A percentile compares a stretch with the other conserved stretches of the same genome.
These are phyloP conservation scores for Calliphora vicina DNA, from an alignment of 1,140 invertebrate genomes.

Conservation along the genomic window DNA sequence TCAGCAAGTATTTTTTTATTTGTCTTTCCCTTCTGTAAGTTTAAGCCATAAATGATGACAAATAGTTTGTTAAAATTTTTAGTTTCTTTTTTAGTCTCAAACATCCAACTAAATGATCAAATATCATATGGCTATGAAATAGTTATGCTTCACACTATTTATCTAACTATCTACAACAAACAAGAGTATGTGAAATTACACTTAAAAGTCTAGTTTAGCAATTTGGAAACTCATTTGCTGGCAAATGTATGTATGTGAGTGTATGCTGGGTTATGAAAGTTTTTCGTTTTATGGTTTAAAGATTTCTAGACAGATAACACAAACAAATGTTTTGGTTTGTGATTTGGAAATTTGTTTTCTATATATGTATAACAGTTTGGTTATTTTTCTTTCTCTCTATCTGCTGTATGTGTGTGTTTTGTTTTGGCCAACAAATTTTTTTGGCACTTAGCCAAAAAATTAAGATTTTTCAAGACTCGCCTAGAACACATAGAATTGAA, in stretches of 20 bases:
- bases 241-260: neutral
- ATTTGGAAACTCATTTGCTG: neutral
- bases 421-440: neutral
- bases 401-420: neutral
- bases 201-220: no score
- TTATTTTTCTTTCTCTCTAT: neutral
- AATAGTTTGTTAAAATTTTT: no score
- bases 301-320: constrained; percentile 26
- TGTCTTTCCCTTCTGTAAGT: no score
- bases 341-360: constrained; percentile 15
- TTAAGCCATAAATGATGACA: no score
- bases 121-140: no score
- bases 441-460: neutral
- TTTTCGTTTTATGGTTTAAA: neutral
- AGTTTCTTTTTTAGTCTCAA: no score
- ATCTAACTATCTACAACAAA: no score
- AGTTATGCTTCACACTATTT: no score
- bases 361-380: neutral
- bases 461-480: neutral
- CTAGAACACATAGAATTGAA: no score
- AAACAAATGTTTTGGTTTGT: constrained; percentile 32
- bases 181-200: no score
- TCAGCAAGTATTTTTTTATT: no score
- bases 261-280: neutral
- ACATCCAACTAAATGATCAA: no score